Conservation (phyloP, 2,888 invertebrate genomes). For the Acleris cristana region DNA sequence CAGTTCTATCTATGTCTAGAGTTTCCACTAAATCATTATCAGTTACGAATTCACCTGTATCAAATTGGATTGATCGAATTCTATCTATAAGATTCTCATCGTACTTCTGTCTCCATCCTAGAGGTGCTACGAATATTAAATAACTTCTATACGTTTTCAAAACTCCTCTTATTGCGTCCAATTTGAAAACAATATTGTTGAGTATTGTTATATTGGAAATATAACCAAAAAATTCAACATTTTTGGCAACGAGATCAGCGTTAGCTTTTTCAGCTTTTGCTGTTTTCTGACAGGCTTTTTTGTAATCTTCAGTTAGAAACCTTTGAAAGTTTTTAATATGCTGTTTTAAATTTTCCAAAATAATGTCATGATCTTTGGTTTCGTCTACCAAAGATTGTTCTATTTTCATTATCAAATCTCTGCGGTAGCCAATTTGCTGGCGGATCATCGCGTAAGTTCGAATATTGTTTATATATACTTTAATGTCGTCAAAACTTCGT, state of each 20-base stretch:
- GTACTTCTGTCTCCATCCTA: conserved; percentile 70
- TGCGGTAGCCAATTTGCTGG: conserved; percentile 76
- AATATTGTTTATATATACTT: conserved; percentile 82
- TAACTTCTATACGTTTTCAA: conserved; percentile 73
- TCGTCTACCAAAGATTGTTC: conserved; percentile 66
- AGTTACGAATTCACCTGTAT: conserved; percentile 66
- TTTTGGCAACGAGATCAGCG: conserved; percentile 62
- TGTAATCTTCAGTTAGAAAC: conserved; percentile 77
- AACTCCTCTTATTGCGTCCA: conserved; percentile 69
- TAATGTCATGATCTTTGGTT: conserved; percentile 58
- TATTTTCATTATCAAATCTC: conserved; percentile 71
- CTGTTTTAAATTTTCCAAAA: conserved; percentile 62
- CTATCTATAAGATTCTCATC: conserved; percentile 67
- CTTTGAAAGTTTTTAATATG: conserved; percentile 75
- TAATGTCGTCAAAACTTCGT: conserved; percentile 82
- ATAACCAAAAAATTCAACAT: conserved; percentile 66
- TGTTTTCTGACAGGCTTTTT: conserved; percentile 68
- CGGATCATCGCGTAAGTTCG: conserved; percentile 77
- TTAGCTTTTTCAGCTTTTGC: conserved; percentile 65
- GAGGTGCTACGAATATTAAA: conserved; percentile 72
- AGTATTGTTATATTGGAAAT: conserved; percentile 63
- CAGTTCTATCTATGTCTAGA: conserved; percentile 71
- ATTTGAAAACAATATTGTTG: conserved; percentile 73
- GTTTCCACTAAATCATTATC: conserved; percentile 73
- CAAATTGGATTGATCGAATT: conserved; percentile 70